Evolutionary conservation across 2,888 invertebrate species (phyloP), one percentile per base, ranked within the genome.

Genomic region (Chalcis sispes): DNA sequence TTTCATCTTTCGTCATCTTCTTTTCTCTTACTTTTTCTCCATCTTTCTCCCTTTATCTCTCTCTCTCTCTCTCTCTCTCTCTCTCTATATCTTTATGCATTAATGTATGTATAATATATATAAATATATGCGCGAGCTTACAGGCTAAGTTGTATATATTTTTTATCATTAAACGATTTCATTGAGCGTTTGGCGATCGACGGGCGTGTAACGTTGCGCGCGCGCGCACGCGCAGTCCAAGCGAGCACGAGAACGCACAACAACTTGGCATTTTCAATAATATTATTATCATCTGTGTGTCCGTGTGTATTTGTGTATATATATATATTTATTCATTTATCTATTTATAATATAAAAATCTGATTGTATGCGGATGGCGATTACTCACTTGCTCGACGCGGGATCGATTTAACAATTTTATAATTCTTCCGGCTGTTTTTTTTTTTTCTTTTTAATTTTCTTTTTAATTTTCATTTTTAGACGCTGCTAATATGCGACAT

Each of bases 111-210:
- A 10, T 50, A 20, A 40, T 74, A 64, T 72, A 61, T 76, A 75
- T 66, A 75, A 67, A 77, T 56, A 74, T 77, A 74, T 77, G 74
- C 71, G 67, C 74, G 67, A 54, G 69, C 75, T 75, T 78, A 78
- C 64, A 62, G 29, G 62, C 75, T 75, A 72, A 46, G 36, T 77
- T 36, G 36, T n/a, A 3, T 46, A 8, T 46, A 46, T 75, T 36
- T 42, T 15, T 42, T 42, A 42, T 42, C 15, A 42, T 42, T 62
- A 56, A 62, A 72, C 54, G 65, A 65, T 65, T 77, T 59, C 54
- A 73, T 75, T 77, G 74, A 72, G 72, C 75, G 75, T 77, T 77
- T 77, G 75, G 73, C 74, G 70, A 25, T 65, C n/a, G 65, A 73
- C 66, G 70, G 66, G 18, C 15, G 50, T n/a, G n/a, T 48, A 42